Base-by-base conservation (phyloP, 64 coral and sea anemone species). In the Montipora capricornis region DNA sequence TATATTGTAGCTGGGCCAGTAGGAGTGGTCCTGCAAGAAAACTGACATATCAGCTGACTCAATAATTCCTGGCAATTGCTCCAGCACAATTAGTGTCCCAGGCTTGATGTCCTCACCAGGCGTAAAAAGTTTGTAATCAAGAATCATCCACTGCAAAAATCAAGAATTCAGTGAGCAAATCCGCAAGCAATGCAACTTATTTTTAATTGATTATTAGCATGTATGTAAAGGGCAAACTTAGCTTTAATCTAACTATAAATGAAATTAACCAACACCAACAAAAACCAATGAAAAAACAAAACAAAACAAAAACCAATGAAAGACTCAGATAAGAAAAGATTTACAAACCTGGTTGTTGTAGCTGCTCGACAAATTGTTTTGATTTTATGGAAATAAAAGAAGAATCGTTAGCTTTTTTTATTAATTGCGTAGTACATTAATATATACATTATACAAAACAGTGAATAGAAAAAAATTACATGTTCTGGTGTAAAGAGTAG, bases 1-100 rank as follows among this genome's bases (percentile, higher is more conserved):
- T 80, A 96, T 3, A 53, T 99, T 99, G 83, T 99, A 99, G 84
- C 98, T 99, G 12, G 98, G 83, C 98, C 98, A 99, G 64, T 96
- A 99, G 51, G 92, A 73, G 46, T 95, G 73, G 5, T 96, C 80
- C 84, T 94, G 87, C 29, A 99, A 84, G 71, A 92, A 84, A 84
- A 95, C 87, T 71, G 92, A 94, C 89, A 99, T 94, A 57, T 99
- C 98, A 4, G 92, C 98, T 24, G 81, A 49, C 92, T 99, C 95
- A 46, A 95, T 77, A 10, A 96, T 94, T 4, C 98, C 98, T 22
- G 98, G 98, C 20, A 99, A 74, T 80, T 99, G 98, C 45, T 99
- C 98, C 76, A 99, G 85, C 4, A 99, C 74, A 66, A 26, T 92
- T 46, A 99, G 50, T 44, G 98, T 88, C 20, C 95, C 98, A 3